Conservation (phyloP, 2,113 vertebrate genomes). For the Hymenochirus boettgeri region DNA sequence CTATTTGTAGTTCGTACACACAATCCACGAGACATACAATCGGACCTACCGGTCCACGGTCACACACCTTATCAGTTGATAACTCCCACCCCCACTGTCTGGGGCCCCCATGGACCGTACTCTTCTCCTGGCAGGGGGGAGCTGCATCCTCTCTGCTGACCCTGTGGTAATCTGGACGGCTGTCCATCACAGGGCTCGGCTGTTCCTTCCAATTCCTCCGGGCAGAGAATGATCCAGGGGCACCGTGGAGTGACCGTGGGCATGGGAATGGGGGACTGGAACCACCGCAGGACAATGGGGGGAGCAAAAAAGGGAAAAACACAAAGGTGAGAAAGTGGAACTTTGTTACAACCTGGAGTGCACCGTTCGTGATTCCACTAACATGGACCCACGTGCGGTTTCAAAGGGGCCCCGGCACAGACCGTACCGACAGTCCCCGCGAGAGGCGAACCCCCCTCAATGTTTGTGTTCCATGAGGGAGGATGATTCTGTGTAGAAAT, state of each 20-base stretch:
- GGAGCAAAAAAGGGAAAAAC: not conserved
- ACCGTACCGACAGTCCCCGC: conserved; percentile 42
- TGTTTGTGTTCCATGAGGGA: no score
- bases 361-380: conserved; percentile 56
- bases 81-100: not conserved
- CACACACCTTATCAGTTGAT: not conserved
- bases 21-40: no score
- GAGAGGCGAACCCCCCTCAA: not conserved
- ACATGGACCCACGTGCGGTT: conserved; percentile 61
- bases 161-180: conserved; percentile 65
- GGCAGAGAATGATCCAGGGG: conserved; percentile 44
- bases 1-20: no score
- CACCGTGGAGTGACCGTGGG: conserved; percentile 13
- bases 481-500: no score
- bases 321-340: conserved; percentile 47
- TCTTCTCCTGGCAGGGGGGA: conserved; percentile 65
- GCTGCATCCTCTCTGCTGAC: conserved; percentile 66
- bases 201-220: conserved; percentile 51
- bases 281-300: not conserved
- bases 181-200: conserved; percentile 61
- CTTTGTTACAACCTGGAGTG: conserved; percentile 61
- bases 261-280: conserved; percentile 1
- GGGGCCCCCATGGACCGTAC: conserved; percentile 41
- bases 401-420: conserved; percentile 59
- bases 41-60: no score